Base-by-base conservation (phyloP, 2,113 vertebrate species). In the Mystacornis crossleyi region DNA sequence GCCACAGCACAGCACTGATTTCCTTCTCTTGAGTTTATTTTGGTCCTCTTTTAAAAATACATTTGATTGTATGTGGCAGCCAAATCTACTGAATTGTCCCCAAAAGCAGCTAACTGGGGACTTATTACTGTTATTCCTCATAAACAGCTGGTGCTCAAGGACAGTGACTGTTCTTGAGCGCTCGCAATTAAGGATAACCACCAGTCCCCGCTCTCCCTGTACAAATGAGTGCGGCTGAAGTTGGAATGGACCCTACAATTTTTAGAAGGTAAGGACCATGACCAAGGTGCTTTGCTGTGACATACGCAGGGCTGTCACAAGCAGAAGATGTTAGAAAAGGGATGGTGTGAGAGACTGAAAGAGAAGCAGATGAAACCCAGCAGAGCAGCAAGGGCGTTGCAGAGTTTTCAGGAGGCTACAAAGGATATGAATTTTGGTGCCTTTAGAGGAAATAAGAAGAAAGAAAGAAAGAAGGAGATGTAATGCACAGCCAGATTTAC, bases 321-420 rank as follows among this genome's bases (percentile, higher is more conserved):
- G 18, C 21, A 38, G 54, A 62, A 45, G 31, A 33, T 14, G 11
- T 51, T 77, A 75, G 85, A 67, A 67, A 55, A 90, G 4, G 6
- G 33, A 12, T 40, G 7, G 11, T 0, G 1, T 72, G 53, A 77
- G 58, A 45, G 24, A 13, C 43, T 94, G 48, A 80, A 83, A 71
- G 53, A 67, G 18, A 51, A 55, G 19, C 24, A 4, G 12, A 16
- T 0, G 1, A 93, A 79, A 42, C 6, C 9, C 18, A 58, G 42
- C n/a, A 64, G 48, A 72, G 18, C 43, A 88, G 11, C 0, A 2
- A 81, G 8, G 34, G 8, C 3, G 0, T 50, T 91, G 62, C 14
- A 73, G 58, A 25, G 16, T 16, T 90, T 92, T 48, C 62, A 21
- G 25, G 18, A 4, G 18, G 34, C 55, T 83, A 47, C 17, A 42